Conservation (phyloP, 2,888 invertebrate species). For the Lasioglossum leucozonium region DNA sequence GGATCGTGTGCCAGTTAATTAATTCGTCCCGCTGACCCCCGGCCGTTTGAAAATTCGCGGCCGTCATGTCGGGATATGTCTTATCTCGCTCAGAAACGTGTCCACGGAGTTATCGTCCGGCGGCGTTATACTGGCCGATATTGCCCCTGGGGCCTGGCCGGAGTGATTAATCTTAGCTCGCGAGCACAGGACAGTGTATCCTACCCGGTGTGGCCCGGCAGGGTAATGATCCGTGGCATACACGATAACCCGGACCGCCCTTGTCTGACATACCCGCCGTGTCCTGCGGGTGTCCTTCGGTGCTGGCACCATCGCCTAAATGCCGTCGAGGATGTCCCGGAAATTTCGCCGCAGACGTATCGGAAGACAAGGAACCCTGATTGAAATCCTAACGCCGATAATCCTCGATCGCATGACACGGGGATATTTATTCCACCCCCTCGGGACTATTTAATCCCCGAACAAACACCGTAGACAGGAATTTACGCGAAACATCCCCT, state of each 20-base stretch:
- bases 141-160: constrained; percentile 70
- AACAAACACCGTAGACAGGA: not conserved
- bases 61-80: constrained; percentile 63
- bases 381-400: constrained; percentile 27
- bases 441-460: not conserved
- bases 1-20: constrained; percentile 55
- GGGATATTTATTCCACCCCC: not conserved
- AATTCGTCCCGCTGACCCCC: constrained; percentile 13
- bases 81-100: constrained; percentile 72
- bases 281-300: constrained; percentile 63
- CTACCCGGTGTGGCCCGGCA: constrained; percentile 61
- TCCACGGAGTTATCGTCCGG: constrained; percentile 73
- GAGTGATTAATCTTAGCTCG: constrained; percentile 81
- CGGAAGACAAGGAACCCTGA: constrained; percentile 26
- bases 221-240: constrained; percentile 84
- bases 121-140: constrained; percentile 76
- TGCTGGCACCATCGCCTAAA: constrained; percentile 55
- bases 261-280: constrained; percentile 58
- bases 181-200: constrained; percentile 62
- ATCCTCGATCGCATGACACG: not conserved
- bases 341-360: constrained; percentile 53
- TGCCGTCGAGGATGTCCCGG: constrained; percentile 67
- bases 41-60: constrained; percentile 63
- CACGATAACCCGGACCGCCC: constrained; percentile 80
- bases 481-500: not conserved